Evolutionary conservation across 2,888 invertebrate species (phyloP).

Genomic region (Drosophila nr. perissopoda): DNA sequence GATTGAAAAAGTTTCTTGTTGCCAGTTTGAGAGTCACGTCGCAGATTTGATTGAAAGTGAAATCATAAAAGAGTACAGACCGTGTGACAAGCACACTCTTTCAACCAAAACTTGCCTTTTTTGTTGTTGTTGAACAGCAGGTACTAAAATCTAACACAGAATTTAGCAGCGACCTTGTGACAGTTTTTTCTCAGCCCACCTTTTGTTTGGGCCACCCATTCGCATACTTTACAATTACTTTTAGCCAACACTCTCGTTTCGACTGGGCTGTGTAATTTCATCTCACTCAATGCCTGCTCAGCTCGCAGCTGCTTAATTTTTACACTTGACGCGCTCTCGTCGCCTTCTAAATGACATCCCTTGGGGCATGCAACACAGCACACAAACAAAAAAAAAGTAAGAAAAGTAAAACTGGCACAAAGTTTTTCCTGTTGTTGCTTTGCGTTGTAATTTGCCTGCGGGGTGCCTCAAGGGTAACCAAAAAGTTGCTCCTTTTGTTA

Average conservation of each 20-base stretch:
- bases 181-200: conserved; percentile 14
- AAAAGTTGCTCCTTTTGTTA: conserved; percentile 27
- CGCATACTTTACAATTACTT: conserved; percentile 62
- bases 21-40: conserved; percentile 43
- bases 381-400: neutral
- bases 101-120: conserved; percentile 6
- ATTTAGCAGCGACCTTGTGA: conserved; percentile 43
- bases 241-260: conserved; percentile 13
- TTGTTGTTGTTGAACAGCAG: neutral
- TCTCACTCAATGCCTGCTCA: conserved; percentile 67
- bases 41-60: conserved; percentile 47
- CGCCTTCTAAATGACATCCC: conserved; percentile 69
- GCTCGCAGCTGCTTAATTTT: conserved; percentile 71
- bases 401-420: conserved; percentile 60
- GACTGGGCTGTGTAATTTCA: conserved; percentile 55
- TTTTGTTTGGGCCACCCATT: conserved; percentile 39
- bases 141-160: neutral
- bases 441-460: conserved; percentile 40
- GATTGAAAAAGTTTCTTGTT: conserved; percentile 70
- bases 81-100: conserved; percentile 11
- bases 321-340: conserved; percentile 64
- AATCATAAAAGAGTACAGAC: conserved; percentile 22
- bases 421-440: conserved; percentile 45
- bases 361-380: conserved; percentile 42
- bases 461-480: conserved; percentile 12